phyloP scores from a whole-genome alignment of 2,797 vertebrate genomes.

The Chaunax sp. region DNA sequence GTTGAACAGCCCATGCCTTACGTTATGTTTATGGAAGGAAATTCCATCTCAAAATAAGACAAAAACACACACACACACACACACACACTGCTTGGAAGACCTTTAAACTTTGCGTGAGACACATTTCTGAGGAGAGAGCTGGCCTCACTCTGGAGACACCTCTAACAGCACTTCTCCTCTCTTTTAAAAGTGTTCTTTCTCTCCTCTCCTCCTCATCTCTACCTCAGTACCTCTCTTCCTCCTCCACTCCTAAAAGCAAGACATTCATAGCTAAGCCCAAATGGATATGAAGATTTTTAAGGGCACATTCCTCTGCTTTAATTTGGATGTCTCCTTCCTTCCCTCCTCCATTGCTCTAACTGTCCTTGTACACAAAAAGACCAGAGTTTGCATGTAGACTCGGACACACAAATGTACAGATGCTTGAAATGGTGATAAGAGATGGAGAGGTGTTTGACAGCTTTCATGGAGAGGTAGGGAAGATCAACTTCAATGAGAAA shows the following conservation, averaged over 20 bases:
- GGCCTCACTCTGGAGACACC: slow-evolving; percentile 44
- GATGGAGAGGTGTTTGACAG: slow-evolving; percentile 3
- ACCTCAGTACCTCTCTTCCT: background rate
- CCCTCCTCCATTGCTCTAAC: slow-evolving; percentile 2
- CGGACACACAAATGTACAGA: background rate
- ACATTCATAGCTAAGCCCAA: slow-evolving; percentile 49
- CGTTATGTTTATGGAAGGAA: no score
- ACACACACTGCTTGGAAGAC: slow-evolving; percentile 13
- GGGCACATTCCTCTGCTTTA: slow-evolving; percentile 58
- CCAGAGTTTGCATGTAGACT: no score
- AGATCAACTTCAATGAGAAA: background rate
- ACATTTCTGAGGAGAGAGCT: slow-evolving; percentile 48
- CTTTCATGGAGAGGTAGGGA: background rate
- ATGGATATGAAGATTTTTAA: slow-evolving; percentile 53
- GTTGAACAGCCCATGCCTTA: no score
- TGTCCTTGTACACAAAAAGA: slow-evolving; percentile 11
- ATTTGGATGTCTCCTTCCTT: slow-evolving; percentile 44
- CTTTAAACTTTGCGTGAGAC: slow-evolving; percentile 45
- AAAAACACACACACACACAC: slow-evolving; percentile 22
- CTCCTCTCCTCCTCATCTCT: slow-evolving; percentile 5
- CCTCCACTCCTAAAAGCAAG: slow-evolving; percentile 32
- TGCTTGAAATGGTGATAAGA: background rate
- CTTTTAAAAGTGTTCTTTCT: slow-evolving; percentile 10
- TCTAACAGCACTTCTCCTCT: slow-evolving; percentile 47
- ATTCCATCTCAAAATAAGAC: no score